Evolutionary conservation across 2,888 invertebrate genomes (phyloP).

Genomic region (Embidobia sp.): DNA sequence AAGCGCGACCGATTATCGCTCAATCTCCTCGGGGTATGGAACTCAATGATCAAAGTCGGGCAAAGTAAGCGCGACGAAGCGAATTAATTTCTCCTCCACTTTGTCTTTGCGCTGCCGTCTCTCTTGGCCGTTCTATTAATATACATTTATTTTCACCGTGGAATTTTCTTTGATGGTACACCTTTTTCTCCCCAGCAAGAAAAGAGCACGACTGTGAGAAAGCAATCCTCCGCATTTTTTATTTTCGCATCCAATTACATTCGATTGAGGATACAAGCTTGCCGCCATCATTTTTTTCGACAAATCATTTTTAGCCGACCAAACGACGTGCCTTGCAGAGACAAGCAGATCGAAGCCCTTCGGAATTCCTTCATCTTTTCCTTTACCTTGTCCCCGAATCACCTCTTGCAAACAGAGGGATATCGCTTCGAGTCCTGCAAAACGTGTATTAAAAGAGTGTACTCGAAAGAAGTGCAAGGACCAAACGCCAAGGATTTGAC

Average conservation of each 20-base stretch:
- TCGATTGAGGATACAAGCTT: too few species aligned
- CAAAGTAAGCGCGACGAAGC: constrained; percentile 57
- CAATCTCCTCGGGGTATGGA: constrained; percentile 38
- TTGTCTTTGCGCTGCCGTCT: constrained; percentile 29
- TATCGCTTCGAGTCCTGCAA: constrained; percentile 21
- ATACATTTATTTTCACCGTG: constrained; percentile 33
- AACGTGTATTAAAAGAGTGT: constrained; percentile 28
- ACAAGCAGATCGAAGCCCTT: too few species aligned
- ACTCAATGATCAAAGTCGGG: constrained; percentile 54
- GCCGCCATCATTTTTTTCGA: too few species aligned
- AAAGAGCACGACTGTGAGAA: too few species aligned
- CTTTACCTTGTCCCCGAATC: too few species aligned
- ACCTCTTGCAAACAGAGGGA: constrained; percentile 68
- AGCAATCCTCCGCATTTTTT: background rate
- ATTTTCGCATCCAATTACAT: background rate
- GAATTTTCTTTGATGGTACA: constrained; percentile 29
- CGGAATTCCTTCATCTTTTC: constrained; percentile 1
- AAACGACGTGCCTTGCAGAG: too few species aligned
- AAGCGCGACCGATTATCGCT: constrained; percentile 52
- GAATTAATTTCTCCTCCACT: constrained; percentile 54
- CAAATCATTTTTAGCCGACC: too few species aligned
- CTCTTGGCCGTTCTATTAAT: constrained; percentile 45
- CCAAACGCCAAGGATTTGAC: constrained; percentile 52
- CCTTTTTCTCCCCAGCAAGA: background rate
- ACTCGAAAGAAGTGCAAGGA: constrained; percentile 34